Conservation (phyloP, 2,113 vertebrate species). For the Galbula dea region DNA sequence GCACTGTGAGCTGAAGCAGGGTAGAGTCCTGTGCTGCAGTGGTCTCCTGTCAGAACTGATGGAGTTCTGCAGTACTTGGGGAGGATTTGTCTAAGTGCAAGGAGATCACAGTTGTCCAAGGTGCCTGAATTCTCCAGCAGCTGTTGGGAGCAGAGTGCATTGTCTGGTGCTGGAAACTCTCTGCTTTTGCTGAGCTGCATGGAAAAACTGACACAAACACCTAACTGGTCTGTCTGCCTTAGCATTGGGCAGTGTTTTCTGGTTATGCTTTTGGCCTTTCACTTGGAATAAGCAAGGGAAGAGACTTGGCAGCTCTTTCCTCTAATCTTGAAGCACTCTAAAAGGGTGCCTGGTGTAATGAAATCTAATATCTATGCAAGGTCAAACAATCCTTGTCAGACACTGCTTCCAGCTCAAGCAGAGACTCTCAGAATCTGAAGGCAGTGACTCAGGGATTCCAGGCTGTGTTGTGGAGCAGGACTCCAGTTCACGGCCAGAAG, state of each 20-base stretch:
- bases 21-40: neutral
- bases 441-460: slow-evolving; percentile 53
- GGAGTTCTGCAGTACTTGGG: neutral
- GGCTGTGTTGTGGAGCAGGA: neutral
- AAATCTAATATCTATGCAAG: slow-evolving; percentile 47
- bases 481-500: neutral
- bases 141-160: neutral
- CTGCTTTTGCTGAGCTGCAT: neutral
- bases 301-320: slow-evolving; percentile 31
- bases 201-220: neutral
- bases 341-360: slow-evolving; percentile 3
- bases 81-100: neutral
- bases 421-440: neutral
- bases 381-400: slow-evolving; percentile 41
- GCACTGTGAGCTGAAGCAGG: neutral
- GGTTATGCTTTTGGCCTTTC: neutral
- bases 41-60: fast-evolving
- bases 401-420: neutral
- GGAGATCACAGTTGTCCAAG: neutral
- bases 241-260: neutral
- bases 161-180: neutral
- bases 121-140: neutral
- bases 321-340: neutral
- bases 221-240: neutral
- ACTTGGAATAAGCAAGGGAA: neutral